These are phyloP conservation scores for Lepus oiostolus DNA, from an alignment of 2,797 vertebrate genomes.

Conservation along the genomic window DNA sequence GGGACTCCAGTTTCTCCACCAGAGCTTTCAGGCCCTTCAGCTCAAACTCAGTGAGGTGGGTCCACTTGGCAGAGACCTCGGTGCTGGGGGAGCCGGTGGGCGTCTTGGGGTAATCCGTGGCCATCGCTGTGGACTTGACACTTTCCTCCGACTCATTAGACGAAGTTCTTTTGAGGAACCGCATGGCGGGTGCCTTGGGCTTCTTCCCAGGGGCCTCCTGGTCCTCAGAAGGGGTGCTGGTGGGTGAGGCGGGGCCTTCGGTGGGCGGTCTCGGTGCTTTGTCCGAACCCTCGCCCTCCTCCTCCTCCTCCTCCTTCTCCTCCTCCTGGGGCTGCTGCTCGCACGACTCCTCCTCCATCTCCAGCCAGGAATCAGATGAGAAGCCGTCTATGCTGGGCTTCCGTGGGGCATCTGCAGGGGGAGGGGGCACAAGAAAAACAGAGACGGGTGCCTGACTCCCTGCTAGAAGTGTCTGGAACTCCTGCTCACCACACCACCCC, in stretches of 20 bases:
- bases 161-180: constrained; percentile 92
- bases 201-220: constrained; percentile 88
- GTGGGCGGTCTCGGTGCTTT: neutral
- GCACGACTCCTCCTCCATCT: constrained; percentile 95
- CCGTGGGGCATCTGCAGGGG: constrained; percentile 91
- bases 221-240: constrained; percentile 87
- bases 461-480: neutral
- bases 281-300: constrained; percentile 71
- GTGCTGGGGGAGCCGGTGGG: constrained; percentile 93
- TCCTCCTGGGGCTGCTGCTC: constrained; percentile 91
- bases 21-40: constrained; percentile 95
- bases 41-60: constrained; percentile 96
- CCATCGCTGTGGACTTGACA: constrained; percentile 88
- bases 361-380: constrained; percentile 94
- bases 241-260: constrained; percentile 91
- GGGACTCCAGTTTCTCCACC: constrained; percentile 97
- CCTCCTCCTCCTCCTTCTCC: constrained; percentile 89
- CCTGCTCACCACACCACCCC: accelerated
- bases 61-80: constrained; percentile 92
- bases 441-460: neutral
- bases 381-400: constrained; percentile 94
- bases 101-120: constrained; percentile 92
- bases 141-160: constrained; percentile 94
- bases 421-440: neutral
- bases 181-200: constrained; percentile 87